Evolutionary conservation across 2,113 vertebrate genomes (phyloP).

Genomic region (Brachypodius melanocephalos): DNA sequence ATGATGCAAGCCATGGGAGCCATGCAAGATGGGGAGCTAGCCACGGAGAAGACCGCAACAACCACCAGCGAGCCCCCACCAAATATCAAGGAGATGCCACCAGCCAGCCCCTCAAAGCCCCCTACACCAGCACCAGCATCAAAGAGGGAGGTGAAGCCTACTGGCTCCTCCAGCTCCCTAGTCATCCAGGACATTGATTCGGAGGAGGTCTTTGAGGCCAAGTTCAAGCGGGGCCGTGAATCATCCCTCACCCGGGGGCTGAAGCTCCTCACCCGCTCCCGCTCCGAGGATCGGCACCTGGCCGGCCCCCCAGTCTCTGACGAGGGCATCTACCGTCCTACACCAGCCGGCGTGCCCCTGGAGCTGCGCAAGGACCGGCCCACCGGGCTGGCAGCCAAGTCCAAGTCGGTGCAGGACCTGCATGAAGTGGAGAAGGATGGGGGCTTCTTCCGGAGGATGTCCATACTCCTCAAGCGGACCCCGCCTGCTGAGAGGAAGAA

Average conservation of each 20-base stretch:
- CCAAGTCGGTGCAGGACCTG: conserved; percentile 93
- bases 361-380: conserved; percentile 76
- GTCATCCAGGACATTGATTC: conserved; percentile 86
- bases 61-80: background rate
- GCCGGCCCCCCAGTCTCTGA: conserved; percentile 56
- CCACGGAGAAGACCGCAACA: background rate
- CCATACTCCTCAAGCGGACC: conserved; percentile 80
- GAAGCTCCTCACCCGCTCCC: conserved; percentile 85
- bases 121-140: background rate
- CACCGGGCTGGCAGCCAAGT: conserved; percentile 80
- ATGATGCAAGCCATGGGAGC: conserved; percentile 86
- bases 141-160: background rate
- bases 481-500: conserved; percentile 84
- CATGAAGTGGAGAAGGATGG: conserved; percentile 85
- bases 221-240: conserved; percentile 89
- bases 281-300: conserved; percentile 82
- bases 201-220: conserved; percentile 93
- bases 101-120: background rate
- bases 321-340: conserved; percentile 91
- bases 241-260: conserved; percentile 87
- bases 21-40: background rate
- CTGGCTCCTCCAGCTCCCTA: conserved; percentile 12
- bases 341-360: conserved; percentile 85
- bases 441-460: conserved; percentile 88
- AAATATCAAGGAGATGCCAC: background rate